phyloP scores from a whole-genome alignment of 2,797 vertebrate species.

The Micropoecilia bifurca region DNA sequence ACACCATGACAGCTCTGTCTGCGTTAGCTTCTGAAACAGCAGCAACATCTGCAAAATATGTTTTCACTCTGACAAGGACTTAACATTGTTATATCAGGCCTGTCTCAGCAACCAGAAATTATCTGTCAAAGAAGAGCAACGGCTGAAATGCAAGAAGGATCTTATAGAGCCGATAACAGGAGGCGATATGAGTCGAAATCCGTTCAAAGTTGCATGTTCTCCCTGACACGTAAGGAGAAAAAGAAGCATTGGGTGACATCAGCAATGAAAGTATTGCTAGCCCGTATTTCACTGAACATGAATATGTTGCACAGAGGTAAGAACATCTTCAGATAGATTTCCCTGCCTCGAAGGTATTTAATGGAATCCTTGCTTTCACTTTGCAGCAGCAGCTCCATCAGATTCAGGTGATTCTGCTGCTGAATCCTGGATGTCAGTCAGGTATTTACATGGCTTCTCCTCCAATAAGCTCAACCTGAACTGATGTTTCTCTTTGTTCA shows the following conservation, averaged over 20 bases:
- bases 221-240: constrained; percentile 11
- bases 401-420: neutral
- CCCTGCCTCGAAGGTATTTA: neutral
- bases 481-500: neutral
- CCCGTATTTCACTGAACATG: constrained; percentile 36
- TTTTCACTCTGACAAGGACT: constrained; percentile 26
- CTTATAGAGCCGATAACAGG: constrained; percentile 5
- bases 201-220: constrained; percentile 27
- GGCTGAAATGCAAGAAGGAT: neutral
- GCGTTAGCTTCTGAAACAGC: constrained; percentile 31
- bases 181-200: neutral
- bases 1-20: constrained; percentile 24
- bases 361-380: neutral
- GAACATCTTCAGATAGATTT: neutral
- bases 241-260: constrained; percentile 23
- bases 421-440: neutral
- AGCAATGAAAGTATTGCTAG: constrained; percentile 11
- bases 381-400: neutral
- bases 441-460: neutral
- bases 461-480: neutral
- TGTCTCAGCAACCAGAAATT: constrained; percentile 18
- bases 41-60: constrained; percentile 22
- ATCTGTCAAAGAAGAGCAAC: constrained; percentile 33
- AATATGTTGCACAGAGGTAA: constrained; percentile 10
- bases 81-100: constrained; percentile 15